These are phyloP conservation scores for Lophochroa leadbeateri DNA, from an alignment of 2,113 vertebrate species.

Conservation along the genomic window DNA sequence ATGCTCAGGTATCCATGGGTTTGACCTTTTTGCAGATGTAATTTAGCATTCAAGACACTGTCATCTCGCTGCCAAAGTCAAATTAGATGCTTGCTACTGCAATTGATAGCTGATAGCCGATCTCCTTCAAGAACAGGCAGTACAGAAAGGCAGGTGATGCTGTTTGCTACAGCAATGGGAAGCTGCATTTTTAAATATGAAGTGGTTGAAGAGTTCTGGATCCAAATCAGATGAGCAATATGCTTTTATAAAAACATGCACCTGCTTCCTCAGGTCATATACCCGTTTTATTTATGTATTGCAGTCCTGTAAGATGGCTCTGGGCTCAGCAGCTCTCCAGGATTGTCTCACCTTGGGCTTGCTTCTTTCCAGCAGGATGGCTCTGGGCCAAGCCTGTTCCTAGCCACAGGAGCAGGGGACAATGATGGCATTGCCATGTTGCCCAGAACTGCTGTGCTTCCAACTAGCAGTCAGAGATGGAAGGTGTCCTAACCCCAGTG, in stretches of 20 bases:
- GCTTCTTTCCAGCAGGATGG: neutral
- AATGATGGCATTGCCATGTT: accelerated
- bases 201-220: neutral
- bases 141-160: neutral
- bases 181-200: neutral
- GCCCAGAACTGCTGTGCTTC: neutral
- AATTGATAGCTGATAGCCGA: constrained; percentile 64
- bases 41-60: constrained; percentile 72
- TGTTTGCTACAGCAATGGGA: neutral
- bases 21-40: constrained; percentile 70
- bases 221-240: neutral
- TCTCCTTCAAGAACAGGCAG: constrained; percentile 44
- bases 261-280: neutral
- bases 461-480: neutral
- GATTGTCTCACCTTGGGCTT: neutral
- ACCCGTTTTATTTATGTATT: neutral
- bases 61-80: constrained; percentile 67
- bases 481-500: neutral
- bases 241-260: neutral
- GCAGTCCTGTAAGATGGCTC: neutral
- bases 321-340: neutral
- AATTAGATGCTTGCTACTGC: constrained; percentile 62
- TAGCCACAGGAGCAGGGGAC: accelerated
- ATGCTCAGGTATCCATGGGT: constrained; percentile 63
- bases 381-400: neutral